A percentile compares a stretch with the other conserved stretches of the same genome.
Conservation (phyloP, 2,888 invertebrate genomes). For the Thereva nobilitata region DNA sequence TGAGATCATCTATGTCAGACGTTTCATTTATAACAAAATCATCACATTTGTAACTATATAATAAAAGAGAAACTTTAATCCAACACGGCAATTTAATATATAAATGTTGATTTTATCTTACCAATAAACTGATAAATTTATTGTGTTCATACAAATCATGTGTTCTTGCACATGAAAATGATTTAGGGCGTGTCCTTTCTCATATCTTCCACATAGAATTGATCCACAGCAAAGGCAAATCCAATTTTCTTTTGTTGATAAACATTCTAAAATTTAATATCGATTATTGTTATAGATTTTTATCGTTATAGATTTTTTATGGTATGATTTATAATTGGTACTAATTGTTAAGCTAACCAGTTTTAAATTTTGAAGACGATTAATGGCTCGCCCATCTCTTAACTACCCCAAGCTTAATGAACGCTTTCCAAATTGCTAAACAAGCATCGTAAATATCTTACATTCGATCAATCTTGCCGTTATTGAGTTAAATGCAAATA, state of each 20-base stretch:
- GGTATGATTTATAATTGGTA: not conserved
- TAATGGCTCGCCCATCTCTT: no score
- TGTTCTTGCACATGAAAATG: constrained; percentile 71
- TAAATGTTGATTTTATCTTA: constrained; percentile 50
- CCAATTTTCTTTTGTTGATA: constrained; percentile 71
- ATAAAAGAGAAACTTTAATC: not conserved
- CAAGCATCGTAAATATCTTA: no score
- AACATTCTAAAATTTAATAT: constrained; percentile 62
- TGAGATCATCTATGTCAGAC: constrained; percentile 63
- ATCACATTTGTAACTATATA: constrained; percentile 75
- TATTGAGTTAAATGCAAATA: no score
- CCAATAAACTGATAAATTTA: constrained; percentile 76
- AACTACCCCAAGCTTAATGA: no score
- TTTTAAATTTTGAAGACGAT: no score
- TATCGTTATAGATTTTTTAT: not conserved
- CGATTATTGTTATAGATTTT: not conserved
- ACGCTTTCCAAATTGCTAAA: no score
- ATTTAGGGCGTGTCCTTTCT: constrained; percentile 73
- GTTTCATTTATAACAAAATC: constrained; percentile 78
- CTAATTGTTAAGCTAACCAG: not conserved
- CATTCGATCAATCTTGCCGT: no score
- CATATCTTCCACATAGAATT: constrained; percentile 76
- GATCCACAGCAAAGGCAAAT: constrained; percentile 76
- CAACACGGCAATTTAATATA: not conserved
- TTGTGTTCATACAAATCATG: constrained; percentile 76